These are phyloP conservation scores for Diplogasteroides magnus DNA, from an alignment of 1,140 invertebrate genomes.

Conservation along the genomic window DNA sequence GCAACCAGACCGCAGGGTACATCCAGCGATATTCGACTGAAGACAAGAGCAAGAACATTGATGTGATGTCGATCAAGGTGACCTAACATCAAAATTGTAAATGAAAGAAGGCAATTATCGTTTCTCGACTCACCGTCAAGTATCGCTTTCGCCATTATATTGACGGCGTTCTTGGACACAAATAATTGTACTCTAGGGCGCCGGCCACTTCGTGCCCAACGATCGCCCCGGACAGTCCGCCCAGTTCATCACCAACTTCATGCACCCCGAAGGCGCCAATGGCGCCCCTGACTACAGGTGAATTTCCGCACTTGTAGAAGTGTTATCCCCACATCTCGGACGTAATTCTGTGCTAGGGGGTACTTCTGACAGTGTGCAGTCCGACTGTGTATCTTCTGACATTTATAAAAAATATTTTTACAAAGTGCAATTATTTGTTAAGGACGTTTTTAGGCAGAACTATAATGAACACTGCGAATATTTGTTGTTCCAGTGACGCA, in stretches of 20 bases:
- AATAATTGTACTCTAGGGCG: constrained; percentile 48
- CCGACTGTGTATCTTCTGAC: no score
- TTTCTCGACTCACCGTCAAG: no score
- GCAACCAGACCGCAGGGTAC: constrained; percentile 28
- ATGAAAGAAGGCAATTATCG: not conserved
- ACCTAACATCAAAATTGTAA: not conserved
- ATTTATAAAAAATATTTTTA: no score
- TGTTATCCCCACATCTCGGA: no score
- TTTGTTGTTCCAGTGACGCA: not conserved
- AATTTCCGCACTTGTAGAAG: no score
- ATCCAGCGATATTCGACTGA: constrained; percentile 19
- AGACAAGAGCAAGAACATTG: constrained; percentile 18
- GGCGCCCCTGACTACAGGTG: constrained; percentile 6
- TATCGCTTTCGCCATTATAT: no score
- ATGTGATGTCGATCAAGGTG: constrained; percentile 32
- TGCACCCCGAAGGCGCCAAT: constrained; percentile 1
- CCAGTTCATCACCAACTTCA: constrained; percentile 55
- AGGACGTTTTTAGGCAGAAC: no score
- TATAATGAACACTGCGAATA: no score
- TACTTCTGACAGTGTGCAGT: no score
- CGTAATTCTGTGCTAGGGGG: no score
- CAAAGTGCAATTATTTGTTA: no score
- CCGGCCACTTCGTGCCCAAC: constrained; percentile 63
- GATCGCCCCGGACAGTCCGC: constrained; percentile 59
- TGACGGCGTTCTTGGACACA: no score